phyloP scores from a whole-genome alignment of 92 coral and sea anemone species.

The Zoanthus sociatus region DNA sequence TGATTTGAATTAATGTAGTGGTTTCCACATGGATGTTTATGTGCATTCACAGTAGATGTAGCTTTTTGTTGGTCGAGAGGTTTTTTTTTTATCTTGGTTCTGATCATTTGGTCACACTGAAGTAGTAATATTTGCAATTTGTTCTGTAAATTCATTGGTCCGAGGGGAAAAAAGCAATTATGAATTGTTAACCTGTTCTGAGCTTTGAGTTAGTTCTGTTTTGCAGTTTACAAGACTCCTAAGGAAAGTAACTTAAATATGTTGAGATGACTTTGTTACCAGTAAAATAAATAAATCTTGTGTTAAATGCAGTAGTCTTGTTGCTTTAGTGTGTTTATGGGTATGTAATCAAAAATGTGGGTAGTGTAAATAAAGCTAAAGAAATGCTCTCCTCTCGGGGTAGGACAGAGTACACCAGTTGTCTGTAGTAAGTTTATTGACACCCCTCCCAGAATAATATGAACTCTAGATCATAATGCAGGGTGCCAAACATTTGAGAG shows the following conservation, averaged over 20 bases:
- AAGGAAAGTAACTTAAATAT: background rate
- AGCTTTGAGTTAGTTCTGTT: conserved; percentile 12
- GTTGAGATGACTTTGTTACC: conserved; percentile 9
- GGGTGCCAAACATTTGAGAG: conserved; percentile 12
- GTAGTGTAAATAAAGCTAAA: conserved; percentile 18
- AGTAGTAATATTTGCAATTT: conserved; percentile 9
- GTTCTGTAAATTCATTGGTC: conserved; percentile 3
- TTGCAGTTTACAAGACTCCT: conserved; percentile 16
- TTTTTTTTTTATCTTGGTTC: conserved; percentile 7
- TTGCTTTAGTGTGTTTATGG: background rate
- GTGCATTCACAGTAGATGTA: conserved; percentile 2
- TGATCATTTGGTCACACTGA: conserved; percentile 2
- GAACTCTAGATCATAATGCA: conserved; percentile 12
- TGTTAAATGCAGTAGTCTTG: conserved; percentile 8
- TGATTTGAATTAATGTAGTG: background rate
- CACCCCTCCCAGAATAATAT: conserved; percentile 10
- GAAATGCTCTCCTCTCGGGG: conserved; percentile 19
- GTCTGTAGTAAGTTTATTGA: conserved; percentile 19
- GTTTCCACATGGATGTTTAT: conserved; percentile 12
- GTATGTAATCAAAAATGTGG: conserved; percentile 22
- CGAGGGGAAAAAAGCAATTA: conserved; percentile 4
- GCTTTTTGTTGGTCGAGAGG: conserved; percentile 8
- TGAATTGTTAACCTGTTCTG: conserved; percentile 21
- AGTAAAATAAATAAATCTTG: conserved; percentile 17
- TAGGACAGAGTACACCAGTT: conserved; percentile 25